These are phyloP conservation scores for Cacatua alba DNA, from an alignment of 2,113 vertebrate genomes.

Conservation along the genomic window DNA sequence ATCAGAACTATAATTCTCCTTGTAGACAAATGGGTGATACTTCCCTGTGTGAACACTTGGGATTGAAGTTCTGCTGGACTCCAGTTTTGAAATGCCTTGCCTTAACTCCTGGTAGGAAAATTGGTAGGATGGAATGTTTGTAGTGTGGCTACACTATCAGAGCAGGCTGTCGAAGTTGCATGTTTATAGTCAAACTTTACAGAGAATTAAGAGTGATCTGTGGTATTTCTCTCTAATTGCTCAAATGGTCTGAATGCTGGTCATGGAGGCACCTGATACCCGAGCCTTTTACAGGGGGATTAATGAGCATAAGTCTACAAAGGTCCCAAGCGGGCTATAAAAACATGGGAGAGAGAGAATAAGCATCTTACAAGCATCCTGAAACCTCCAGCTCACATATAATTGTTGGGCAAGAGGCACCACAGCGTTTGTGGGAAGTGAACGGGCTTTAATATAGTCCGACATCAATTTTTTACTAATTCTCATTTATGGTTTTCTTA, in stretches of 20 bases:
- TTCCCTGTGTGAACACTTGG: background rate
- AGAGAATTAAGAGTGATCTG: background rate
- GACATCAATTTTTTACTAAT: background rate
- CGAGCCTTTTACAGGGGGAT: background rate
- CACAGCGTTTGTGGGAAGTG: background rate
- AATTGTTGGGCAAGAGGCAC: background rate
- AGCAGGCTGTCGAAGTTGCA: background rate
- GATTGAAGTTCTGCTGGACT: background rate
- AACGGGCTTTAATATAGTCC: background rate
- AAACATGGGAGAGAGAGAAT: background rate
- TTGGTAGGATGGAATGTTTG: background rate
- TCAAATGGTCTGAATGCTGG: slow-evolving; percentile 11
- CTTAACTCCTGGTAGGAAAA: background rate
- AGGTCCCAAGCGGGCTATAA: slow-evolving; percentile 10
- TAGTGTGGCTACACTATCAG: background rate
- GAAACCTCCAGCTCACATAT: background rate
- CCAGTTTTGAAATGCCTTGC: background rate
- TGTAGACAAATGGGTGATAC: background rate
- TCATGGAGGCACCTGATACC: slow-evolving; percentile 25
- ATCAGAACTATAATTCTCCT: background rate
- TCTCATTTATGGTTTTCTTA: background rate
- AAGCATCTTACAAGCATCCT: background rate
- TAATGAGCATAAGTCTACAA: background rate
- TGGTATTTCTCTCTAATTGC: slow-evolving; percentile 23
- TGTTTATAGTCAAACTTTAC: background rate